Percentiles rank a stretch among this genome's conserved stretches.
phyloP scores from a whole-genome alignment of 2,113 vertebrate genomes.

The Chitala chitala region DNA sequence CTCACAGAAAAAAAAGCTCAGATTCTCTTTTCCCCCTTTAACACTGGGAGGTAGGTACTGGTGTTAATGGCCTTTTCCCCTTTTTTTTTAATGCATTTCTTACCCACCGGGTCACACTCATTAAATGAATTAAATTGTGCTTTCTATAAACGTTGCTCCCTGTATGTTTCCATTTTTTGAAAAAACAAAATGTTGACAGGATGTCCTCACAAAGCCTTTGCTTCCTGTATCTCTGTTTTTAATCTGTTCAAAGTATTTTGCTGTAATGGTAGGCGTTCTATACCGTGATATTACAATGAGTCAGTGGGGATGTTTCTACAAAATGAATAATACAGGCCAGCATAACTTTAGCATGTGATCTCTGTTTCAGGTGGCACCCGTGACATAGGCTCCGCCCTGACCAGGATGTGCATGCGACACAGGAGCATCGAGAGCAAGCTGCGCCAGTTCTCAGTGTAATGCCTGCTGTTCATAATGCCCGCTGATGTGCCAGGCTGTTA shows the following conservation, averaged over 20 bases:
- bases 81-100: not conserved
- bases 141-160: no score
- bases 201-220: no score
- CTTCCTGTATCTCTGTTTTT: no score
- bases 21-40: not conserved
- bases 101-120: not conserved
- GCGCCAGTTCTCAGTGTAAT: conserved; percentile 91
- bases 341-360: conserved; percentile 4
- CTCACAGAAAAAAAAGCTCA: no score
- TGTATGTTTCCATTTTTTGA: no score
- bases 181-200: no score
- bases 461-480: not conserved
- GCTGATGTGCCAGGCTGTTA: no score
- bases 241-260: no score
- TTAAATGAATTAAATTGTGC: not conserved
- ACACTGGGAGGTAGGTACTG: not conserved
- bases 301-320: no score
- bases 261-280: no score
- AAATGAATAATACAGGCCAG: not conserved
- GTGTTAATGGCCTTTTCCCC: not conserved
- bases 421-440: conserved; percentile 94
- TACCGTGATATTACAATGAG: no score
- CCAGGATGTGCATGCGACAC: conserved; percentile 97
- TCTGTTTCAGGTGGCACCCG: conserved; percentile 78
- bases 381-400: conserved; percentile 90